These are phyloP conservation scores for Serripes groenlandicus DNA, from an alignment of 2,888 invertebrate genomes.

Conservation along the genomic window DNA sequence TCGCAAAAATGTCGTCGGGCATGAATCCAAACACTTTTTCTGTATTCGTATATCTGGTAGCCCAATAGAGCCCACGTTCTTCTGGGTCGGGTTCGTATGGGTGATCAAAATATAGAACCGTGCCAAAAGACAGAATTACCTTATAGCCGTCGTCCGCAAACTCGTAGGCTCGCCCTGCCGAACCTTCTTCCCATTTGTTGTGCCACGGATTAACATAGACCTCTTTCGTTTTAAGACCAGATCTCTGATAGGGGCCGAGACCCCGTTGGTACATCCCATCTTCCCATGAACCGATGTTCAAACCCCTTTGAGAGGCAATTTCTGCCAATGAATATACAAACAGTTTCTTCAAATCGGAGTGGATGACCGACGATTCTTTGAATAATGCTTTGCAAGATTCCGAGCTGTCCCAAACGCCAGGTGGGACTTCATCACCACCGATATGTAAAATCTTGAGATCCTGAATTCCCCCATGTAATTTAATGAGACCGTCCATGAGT, in stretches of 20 bases:
- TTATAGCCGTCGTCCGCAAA: conserved; percentile 56
- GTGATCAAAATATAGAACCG: conserved; percentile 81
- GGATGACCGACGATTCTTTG: background rate
- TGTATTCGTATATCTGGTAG: conserved; percentile 80
- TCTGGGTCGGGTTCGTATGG: conserved; percentile 81
- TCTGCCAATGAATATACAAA: conserved; percentile 60
- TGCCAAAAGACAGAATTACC: conserved; percentile 75
- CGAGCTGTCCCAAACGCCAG: conserved; percentile 72
- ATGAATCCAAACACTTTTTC: conserved; percentile 77
- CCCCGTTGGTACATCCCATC: conserved; percentile 64
- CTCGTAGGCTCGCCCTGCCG: conserved; percentile 36
- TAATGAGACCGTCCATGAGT: conserved; percentile 52
- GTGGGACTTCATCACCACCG: conserved; percentile 71
- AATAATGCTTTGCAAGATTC: conserved; percentile 55
- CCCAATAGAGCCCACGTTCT: conserved; percentile 84
- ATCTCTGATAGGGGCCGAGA: conserved; percentile 17
- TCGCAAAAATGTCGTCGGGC: conserved; percentile 73
- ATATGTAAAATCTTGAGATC: conserved; percentile 67
- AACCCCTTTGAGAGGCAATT: conserved; percentile 48
- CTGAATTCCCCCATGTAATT: conserved; percentile 61
- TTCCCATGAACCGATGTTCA: conserved; percentile 76
- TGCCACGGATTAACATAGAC: conserved; percentile 59
- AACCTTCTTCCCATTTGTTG: conserved; percentile 40
- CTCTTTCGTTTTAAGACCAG: conserved; percentile 39
- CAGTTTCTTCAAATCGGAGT: conserved; percentile 57